Conservation (phyloP, 2,113 vertebrate species). For the Cyprinodon variegatus region DNA sequence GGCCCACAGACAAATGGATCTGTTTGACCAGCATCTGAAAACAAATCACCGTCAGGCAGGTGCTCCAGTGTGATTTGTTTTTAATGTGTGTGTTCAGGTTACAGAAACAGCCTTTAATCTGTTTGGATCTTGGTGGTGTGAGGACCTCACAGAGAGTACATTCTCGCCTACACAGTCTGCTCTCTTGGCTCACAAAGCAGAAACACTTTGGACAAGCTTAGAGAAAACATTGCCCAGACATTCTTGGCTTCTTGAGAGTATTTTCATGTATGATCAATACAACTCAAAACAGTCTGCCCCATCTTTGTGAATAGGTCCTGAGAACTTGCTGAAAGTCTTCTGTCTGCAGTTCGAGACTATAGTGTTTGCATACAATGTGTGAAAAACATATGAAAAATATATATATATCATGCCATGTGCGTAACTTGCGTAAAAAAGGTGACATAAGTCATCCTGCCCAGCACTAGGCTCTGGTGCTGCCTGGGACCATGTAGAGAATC, state of each 20-base stretch:
- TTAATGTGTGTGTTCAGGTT: constrained; percentile 1
- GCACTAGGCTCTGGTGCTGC: too few species aligned
- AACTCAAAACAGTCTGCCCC: background rate
- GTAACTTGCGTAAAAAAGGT: too few species aligned
- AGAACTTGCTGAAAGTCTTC: background rate
- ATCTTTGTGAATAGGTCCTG: background rate
- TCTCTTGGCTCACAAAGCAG: background rate
- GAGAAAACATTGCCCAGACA: background rate
- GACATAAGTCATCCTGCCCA: too few species aligned
- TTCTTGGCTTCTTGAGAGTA: constrained; percentile 5
- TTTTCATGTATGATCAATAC: background rate
- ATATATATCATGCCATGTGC: too few species aligned
- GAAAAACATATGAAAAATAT: background rate
- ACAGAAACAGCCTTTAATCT: constrained; percentile 49
- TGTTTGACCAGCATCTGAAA: constrained; percentile 70
- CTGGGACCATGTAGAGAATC: too few species aligned
- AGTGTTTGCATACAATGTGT: background rate
- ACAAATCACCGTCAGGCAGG: constrained; percentile 71
- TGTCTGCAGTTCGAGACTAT: background rate
- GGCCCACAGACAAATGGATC: constrained; percentile 68
- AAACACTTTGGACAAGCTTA: background rate
- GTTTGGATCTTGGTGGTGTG: constrained; percentile 41
- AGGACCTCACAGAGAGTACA: constrained; percentile 16
- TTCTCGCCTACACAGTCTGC: background rate
- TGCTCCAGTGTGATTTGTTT: constrained; percentile 55